Evolutionary conservation across 2,113 vertebrate species (phyloP).

Genomic region (Rhynchomys soricoides): DNA sequence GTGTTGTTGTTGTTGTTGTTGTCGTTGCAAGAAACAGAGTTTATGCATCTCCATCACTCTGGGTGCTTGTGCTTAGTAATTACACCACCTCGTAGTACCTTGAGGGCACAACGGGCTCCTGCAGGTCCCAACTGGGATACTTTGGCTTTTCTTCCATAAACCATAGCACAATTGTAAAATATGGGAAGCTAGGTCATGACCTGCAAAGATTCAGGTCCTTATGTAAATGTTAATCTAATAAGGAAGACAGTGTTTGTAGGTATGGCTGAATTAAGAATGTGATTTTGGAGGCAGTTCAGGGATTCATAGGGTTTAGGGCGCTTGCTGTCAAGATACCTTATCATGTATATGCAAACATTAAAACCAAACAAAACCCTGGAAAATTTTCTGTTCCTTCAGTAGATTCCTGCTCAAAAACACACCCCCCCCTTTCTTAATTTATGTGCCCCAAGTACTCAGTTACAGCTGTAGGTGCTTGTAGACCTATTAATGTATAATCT

Average conservation of each 20-base stretch:
- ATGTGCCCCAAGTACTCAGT: not conserved
- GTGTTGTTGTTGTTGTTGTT: no score
- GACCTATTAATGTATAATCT: not conserved
- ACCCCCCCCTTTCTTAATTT: not conserved
- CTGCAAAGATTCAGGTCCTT: not conserved
- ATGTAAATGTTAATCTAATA: not conserved
- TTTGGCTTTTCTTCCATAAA: not conserved
- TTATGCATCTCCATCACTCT: not conserved
- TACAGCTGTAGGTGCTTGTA: rapidly evolving
- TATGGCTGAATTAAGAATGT: not conserved
- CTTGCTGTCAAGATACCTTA: not conserved
- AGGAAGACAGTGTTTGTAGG: not conserved
- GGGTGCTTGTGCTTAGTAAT: not conserved
- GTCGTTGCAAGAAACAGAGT: not conserved
- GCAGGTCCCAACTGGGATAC: not conserved
- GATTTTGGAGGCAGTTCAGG: not conserved
- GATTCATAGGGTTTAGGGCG: not conserved
- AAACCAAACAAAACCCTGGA: not conserved
- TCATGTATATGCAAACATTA: not conserved
- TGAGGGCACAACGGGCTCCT: not conserved
- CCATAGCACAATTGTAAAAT: not conserved
- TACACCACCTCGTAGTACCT: not conserved
- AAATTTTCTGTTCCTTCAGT: not conserved
- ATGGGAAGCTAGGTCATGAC: not conserved
- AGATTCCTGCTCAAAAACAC: not conserved